phyloP scores from a whole-genome alignment of 2,888 invertebrate species.

The Tetanocera ferruginea region DNA sequence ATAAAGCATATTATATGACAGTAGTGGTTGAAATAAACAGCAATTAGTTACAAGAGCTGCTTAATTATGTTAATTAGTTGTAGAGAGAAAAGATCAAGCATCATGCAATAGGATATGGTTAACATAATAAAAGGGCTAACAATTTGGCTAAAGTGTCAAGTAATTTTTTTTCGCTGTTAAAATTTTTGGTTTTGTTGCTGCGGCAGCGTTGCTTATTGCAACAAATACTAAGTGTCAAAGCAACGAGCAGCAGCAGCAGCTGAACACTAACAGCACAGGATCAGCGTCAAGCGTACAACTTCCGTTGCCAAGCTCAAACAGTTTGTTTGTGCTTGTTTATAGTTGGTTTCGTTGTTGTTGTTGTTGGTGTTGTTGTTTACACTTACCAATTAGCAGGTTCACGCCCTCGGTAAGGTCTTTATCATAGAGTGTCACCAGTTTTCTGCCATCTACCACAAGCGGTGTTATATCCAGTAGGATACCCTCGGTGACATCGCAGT shows the following conservation, averaged over 20 bases:
- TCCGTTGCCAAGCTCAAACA: background rate
- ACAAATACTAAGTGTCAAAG: background rate
- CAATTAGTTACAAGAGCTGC: no score
- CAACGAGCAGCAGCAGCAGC: background rate
- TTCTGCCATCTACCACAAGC: constrained; percentile 76
- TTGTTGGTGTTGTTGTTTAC: constrained; percentile 6
- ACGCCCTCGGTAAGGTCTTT: constrained; percentile 81
- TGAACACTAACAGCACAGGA: background rate
- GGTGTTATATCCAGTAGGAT: constrained; percentile 79
- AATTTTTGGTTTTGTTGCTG: background rate
- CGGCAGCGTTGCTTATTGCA: background rate
- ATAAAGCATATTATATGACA: background rate
- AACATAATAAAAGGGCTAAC: no score
- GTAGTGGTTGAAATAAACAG: background rate
- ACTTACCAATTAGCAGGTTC: constrained; percentile 80
- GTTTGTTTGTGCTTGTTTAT: no score
- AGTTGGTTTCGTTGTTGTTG: background rate
- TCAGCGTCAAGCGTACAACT: constrained; percentile 29
- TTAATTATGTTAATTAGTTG: no score
- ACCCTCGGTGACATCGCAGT: constrained; percentile 80
- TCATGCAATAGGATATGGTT: no score
- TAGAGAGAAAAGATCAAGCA: no score
- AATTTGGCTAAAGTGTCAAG: no score
- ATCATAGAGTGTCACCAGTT: constrained; percentile 80
- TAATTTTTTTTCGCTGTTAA: no score